These are phyloP conservation scores for Brachyhypopomus occidentalis DNA, from an alignment of 2,113 vertebrate species.

Conservation along the genomic window DNA sequence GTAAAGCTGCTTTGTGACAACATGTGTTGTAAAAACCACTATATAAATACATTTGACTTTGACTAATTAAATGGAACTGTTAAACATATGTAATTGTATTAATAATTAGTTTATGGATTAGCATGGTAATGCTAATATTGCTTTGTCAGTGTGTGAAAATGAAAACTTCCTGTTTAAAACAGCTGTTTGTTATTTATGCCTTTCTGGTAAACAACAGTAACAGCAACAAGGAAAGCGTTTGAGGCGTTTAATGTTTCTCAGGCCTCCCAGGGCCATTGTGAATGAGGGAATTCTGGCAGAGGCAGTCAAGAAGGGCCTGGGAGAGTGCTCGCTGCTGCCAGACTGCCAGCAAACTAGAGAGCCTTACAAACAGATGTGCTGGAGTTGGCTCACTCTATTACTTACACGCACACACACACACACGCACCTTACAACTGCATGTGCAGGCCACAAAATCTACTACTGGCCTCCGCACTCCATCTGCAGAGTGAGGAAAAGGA, in stretches of 20 bases:
- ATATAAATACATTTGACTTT: too few species aligned
- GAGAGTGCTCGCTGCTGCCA: too few species aligned
- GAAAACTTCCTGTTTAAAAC: neutral
- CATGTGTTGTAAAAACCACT: too few species aligned
- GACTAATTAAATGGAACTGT: neutral
- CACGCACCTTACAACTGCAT: neutral
- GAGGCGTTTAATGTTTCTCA: neutral
- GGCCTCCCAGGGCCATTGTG: neutral
- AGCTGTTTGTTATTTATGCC: constrained; percentile 9
- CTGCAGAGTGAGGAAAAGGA: neutral
- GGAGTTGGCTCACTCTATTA: constrained; percentile 15
- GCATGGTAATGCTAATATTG: too few species aligned
- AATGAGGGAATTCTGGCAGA: neutral
- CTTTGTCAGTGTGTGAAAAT: neutral
- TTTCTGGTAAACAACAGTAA: neutral
- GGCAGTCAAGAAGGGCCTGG: too few species aligned
- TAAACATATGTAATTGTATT: neutral
- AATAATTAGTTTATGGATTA: too few species aligned
- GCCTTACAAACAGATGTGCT: constrained; percentile 22
- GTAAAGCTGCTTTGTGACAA: too few species aligned
- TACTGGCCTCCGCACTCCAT: too few species aligned
- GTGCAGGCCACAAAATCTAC: too few species aligned
- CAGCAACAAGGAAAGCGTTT: neutral
- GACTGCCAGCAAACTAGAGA: neutral
- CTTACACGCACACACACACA: constrained; percentile 13